Conservation (phyloP, 2,113 vertebrate species). For the Arvicanthis niloticus region DNA sequence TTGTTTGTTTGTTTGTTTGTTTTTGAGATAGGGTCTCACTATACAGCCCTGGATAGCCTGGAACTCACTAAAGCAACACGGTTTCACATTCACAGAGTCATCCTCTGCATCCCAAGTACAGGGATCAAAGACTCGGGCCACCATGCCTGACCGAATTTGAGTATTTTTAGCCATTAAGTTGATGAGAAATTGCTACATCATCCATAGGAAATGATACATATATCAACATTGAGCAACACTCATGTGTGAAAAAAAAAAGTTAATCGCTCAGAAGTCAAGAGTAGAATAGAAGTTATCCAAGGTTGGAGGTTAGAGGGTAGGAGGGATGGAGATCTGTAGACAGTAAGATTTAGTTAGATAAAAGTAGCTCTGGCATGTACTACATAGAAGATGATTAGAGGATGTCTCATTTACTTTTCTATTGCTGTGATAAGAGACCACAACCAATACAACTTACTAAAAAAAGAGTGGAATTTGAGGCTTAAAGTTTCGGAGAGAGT, state of each 20-base stretch:
- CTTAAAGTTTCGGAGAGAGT: background rate
- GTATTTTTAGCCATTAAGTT: no score
- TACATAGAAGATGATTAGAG: background rate
- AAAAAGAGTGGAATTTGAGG: background rate
- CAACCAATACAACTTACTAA: background rate
- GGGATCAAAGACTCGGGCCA: background rate
- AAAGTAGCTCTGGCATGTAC: background rate
- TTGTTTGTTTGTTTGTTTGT: no score
- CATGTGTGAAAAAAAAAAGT: rapidly evolving
- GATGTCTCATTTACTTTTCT: background rate
- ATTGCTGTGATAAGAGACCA: background rate
- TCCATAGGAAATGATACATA: background rate
- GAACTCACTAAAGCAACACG: background rate
- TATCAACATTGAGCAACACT: background rate
- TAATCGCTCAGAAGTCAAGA: background rate
- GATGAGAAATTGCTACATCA: background rate
- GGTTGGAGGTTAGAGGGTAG: background rate
- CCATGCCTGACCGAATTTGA: no score
- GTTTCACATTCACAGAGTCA: background rate
- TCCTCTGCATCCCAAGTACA: background rate
- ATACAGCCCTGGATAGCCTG: background rate
- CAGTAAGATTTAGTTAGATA: background rate
- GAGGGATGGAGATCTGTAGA: background rate
- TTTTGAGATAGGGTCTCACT: background rate
- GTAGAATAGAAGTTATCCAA: background rate